Evolutionary conservation across 2,113 vertebrate species (phyloP).

Genomic region (Ariopsis seemanni): DNA sequence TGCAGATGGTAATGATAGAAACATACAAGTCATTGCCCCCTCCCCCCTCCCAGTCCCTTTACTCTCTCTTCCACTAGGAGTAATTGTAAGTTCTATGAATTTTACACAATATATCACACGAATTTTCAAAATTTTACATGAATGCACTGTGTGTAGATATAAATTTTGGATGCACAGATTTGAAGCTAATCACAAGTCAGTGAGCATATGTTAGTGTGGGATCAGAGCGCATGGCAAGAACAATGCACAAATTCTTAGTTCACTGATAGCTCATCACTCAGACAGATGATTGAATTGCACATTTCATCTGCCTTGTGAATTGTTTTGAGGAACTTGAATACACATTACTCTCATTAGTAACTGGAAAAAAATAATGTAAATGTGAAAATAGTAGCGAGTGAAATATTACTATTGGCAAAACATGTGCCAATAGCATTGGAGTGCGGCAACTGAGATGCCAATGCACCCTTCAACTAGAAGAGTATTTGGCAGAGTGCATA

Average conservation of each 20-base stretch:
- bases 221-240: background rate
- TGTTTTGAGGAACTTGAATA: background rate
- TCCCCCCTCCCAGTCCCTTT: background rate
- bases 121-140: background rate
- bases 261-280: background rate
- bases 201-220: background rate
- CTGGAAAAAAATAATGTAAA: background rate
- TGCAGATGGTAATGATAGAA: background rate
- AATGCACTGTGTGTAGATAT: background rate
- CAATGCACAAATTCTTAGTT: background rate
- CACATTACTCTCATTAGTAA: background rate
- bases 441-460: background rate
- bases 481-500: too few species aligned
- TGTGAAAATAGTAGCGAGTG: background rate
- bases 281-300: background rate
- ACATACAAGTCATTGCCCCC: background rate
- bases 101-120: background rate
- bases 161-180: background rate
- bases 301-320: background rate
- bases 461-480: background rate
- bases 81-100: background rate
- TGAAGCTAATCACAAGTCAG: background rate
- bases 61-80: background rate
- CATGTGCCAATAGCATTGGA: background rate
- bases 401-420: background rate